Base-by-base conservation (phyloP, 1,140 invertebrate species). In the Akabosia matsudoensis region DNA sequence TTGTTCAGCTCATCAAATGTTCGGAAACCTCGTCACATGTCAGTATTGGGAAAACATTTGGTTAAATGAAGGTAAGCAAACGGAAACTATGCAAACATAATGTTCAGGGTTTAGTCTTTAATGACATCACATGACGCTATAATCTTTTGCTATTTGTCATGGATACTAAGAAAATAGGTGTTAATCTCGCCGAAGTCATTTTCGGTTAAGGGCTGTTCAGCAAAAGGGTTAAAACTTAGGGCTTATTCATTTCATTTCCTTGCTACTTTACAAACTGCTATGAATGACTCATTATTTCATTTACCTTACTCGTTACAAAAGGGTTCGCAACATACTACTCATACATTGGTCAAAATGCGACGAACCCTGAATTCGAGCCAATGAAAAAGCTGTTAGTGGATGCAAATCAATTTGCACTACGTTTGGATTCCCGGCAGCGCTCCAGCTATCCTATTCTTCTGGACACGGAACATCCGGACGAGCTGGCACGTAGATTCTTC, bases 51-150 rank as follows among this genome's bases (percentile, higher is more conserved):
- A 51, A 22, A 72, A 72, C 45, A 72, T 72, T 72, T 72, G 70
- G 70, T 74, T 79, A 18, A 77, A 79, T 33, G 78, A 79, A 33
- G 78, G 78, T 72, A 72, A 22, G 3, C 18, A 24, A 34, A 45
- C 31, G 7, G 16, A 72, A 13, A 72, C 3, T 13, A 56, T 10
- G 24, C 14, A 56, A 13, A 56, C 54, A 56, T 56, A 16, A 56
- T 3, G 3, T 7, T 56, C 10, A 45, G n/a, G n/a, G n/a, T n/a
- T n/a, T n/a, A n/a, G n/a, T n/a, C n/a, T n/a, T n/a, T n/a, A n/a
- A n/a, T n/a, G n/a, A n/a, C n/a, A n/a, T n/a, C n/a, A n/a, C n/a
- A n/a, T n/a, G n/a, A n/a, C n/a, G n/a, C n/a, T n/a, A n/a, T n/a
- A n/a, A n/a, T n/a, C n/a, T n/a, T n/a, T n/a, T n/a, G n/a, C n/a